Evolutionary conservation across 2,113 vertebrate species (phyloP).

Genomic region (Verasper variegatus): DNA sequence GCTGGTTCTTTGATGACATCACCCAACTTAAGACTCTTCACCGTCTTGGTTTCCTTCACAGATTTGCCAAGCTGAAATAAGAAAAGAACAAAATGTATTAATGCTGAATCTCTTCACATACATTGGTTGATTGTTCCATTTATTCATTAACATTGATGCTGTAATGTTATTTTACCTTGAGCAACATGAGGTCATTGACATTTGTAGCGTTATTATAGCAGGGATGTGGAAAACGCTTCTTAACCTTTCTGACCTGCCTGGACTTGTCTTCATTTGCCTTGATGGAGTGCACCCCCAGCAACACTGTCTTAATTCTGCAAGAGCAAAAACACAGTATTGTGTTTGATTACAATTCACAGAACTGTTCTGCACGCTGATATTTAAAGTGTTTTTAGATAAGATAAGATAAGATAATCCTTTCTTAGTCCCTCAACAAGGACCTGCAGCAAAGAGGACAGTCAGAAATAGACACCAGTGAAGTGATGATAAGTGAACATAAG

Average conservation of each 20-base stretch:
- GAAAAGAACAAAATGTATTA: not conserved
- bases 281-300: constrained; percentile 72
- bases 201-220: not conserved
- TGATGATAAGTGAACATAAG: no score
- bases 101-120: not conserved
- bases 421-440: no score
- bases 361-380: no score
- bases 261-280: constrained; percentile 6
- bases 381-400: no score
- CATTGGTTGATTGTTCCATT: not conserved
- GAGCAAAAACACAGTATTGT: not conserved
- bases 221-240: constrained; percentile 41
- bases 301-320: constrained; percentile 50
- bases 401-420: no score
- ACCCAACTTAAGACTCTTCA: constrained; percentile 32
- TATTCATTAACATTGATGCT: no score
- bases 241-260: constrained; percentile 49
- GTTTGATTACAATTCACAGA: not conserved
- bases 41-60: constrained; percentile 50
- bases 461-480: no score
- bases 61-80: constrained; percentile 63
- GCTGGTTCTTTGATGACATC: not conserved
- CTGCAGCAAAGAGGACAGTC: no score
- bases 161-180: constrained; percentile 67
- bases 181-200: constrained; percentile 74